These are phyloP conservation scores for Lepus americanus DNA, from an alignment of 2,113 vertebrate genomes.

Conservation along the genomic window DNA sequence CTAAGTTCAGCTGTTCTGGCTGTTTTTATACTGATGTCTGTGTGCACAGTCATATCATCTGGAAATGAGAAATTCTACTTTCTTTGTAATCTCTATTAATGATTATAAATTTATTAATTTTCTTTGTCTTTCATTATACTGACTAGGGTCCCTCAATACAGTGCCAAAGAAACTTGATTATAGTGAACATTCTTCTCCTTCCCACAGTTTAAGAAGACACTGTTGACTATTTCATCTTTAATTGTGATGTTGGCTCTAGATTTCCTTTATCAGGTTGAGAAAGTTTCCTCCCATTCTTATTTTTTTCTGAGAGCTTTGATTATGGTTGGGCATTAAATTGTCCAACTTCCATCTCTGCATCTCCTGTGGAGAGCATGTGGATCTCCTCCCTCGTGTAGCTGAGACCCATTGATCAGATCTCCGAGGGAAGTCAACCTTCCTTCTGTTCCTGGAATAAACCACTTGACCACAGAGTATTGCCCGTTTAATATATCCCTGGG, in stretches of 20 bases:
- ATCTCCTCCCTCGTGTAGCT: not conserved
- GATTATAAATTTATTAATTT: not conserved
- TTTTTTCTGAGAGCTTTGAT: not conserved
- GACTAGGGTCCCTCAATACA: not conserved
- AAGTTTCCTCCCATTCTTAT: not conserved
- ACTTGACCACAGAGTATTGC: not conserved
- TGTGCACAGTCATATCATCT: not conserved
- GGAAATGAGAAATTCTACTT: not conserved
- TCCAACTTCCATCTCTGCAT: not conserved
- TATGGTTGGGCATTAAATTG: not conserved
- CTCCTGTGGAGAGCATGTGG: not conserved
- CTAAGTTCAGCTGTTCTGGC: not conserved
- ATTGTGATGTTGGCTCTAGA: not conserved
- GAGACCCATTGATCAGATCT: not conserved
- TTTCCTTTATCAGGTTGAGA: not conserved
- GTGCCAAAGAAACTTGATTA: not conserved
- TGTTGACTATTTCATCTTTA: not conserved
- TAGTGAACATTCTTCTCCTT: not conserved
- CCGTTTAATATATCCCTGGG: not conserved
- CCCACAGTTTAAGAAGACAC: not conserved
- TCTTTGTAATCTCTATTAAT: not conserved
- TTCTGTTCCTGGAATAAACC: not conserved
- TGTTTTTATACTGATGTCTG: not conserved
- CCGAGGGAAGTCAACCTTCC: not conserved
- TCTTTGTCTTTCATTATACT: not conserved